These are phyloP conservation scores for Ptychoptera albimana DNA, from an alignment of 2,888 invertebrate genomes.

Conservation along the genomic window DNA sequence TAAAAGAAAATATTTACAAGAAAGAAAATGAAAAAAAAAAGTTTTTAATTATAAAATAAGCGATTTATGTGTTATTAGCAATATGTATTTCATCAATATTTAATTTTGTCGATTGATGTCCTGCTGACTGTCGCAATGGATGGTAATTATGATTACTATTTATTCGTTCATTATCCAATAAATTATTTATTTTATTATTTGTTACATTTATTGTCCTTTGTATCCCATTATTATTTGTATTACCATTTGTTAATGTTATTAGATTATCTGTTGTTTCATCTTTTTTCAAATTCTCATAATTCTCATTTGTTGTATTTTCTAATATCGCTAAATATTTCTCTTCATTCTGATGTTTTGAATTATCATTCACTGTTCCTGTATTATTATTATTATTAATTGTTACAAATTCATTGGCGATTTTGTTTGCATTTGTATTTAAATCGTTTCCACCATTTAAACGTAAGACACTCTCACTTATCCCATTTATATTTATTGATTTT, in stretches of 20 bases:
- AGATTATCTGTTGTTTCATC: not conserved
- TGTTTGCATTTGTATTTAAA: not conserved
- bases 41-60: not conserved
- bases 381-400: constrained; percentile 1
- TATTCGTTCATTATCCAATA: too few species aligned
- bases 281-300: constrained; percentile 2
- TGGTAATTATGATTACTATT: too few species aligned
- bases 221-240: too few species aligned
- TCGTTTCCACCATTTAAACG: not conserved
- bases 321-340: constrained; percentile 4
- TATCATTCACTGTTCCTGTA: not conserved
- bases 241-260: too few species aligned
- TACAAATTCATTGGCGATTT: not conserved
- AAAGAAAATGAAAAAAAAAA: too few species aligned
- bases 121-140: too few species aligned
- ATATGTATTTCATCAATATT: not conserved
- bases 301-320: constrained; percentile 5
- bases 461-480: not conserved
- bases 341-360: not conserved
- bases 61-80: constrained; percentile 9
- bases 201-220: too few species aligned
- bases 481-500: not conserved
- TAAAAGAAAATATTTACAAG: too few species aligned
- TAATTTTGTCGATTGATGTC: too few species aligned
- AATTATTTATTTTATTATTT: too few species aligned